These are phyloP conservation scores for Parauchenoglanis punctatus DNA, from an alignment of 2,797 vertebrate species.

Conservation along the genomic window DNA sequence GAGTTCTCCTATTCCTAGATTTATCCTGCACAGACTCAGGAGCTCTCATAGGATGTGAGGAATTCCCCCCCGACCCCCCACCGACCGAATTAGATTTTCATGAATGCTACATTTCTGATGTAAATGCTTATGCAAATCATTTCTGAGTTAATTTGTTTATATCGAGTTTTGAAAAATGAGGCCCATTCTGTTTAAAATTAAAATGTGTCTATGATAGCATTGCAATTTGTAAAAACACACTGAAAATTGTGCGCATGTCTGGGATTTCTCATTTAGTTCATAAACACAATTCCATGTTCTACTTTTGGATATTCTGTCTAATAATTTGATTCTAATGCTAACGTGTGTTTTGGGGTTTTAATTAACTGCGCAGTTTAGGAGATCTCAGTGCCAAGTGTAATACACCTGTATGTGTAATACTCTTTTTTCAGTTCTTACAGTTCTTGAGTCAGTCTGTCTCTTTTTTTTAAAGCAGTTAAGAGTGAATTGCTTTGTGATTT, in stretches of 20 bases:
- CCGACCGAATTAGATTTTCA: neutral
- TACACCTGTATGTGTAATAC: neutral
- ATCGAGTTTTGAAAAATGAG: neutral
- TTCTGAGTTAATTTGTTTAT: neutral
- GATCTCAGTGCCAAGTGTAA: neutral
- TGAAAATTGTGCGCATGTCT: neutral
- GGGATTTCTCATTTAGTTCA: neutral
- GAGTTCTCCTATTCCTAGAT: neutral
- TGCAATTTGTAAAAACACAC: neutral
- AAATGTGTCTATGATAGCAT: neutral
- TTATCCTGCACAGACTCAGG: neutral
- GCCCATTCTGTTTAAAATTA: neutral
- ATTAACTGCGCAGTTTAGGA: neutral
- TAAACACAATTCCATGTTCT: neutral
- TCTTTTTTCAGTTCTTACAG: constrained; percentile 22
- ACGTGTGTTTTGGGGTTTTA: neutral
- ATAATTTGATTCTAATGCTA: neutral
- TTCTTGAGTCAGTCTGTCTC: neutral
- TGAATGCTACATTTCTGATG: neutral
- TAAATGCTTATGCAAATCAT: neutral
- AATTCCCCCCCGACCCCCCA: too few species aligned
- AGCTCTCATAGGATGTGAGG: neutral
- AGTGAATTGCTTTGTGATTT: constrained; percentile 9
- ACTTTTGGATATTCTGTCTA: neutral
- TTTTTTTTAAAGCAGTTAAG: neutral